Conservation (phyloP, 2,797 vertebrate species). For the Microctenopoma stevenorrisi region DNA sequence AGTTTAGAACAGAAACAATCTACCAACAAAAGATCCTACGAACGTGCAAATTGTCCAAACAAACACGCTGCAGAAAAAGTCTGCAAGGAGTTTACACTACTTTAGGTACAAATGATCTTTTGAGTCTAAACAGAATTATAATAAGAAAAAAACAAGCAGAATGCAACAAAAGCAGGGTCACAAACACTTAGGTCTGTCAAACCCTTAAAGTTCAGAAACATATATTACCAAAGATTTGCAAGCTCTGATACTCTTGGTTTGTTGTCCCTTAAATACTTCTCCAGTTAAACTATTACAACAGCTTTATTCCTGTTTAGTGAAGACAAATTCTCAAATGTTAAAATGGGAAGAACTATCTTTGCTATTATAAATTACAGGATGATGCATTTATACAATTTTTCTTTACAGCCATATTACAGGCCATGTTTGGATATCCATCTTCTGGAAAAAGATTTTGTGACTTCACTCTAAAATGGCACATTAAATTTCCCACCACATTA, state of each 20-base stretch:
- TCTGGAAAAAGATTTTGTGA: background rate
- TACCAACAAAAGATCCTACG: background rate
- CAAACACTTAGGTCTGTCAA: background rate
- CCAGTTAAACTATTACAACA: background rate
- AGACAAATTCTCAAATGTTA: background rate
- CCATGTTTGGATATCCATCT: background rate
- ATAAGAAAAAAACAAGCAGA: background rate
- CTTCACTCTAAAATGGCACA: background rate
- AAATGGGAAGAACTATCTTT: background rate
- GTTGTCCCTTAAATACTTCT: background rate
- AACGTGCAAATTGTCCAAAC: background rate
- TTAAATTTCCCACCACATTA: too few species aligned
- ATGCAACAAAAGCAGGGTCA: background rate
- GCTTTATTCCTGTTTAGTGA: background rate
- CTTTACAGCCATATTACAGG: background rate
- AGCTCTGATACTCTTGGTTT: background rate
- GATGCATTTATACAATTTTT: background rate
- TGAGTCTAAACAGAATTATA: constrained; percentile 1
- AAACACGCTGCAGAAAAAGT: background rate
- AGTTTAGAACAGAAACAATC: background rate
- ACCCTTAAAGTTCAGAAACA: background rate
- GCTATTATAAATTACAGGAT: too few species aligned
- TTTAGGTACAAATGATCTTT: background rate
- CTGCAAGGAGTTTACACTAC: background rate
- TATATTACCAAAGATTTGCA: background rate